Conservation (phyloP, 2,888 invertebrate species). For the Muschampia staudingeri region DNA sequence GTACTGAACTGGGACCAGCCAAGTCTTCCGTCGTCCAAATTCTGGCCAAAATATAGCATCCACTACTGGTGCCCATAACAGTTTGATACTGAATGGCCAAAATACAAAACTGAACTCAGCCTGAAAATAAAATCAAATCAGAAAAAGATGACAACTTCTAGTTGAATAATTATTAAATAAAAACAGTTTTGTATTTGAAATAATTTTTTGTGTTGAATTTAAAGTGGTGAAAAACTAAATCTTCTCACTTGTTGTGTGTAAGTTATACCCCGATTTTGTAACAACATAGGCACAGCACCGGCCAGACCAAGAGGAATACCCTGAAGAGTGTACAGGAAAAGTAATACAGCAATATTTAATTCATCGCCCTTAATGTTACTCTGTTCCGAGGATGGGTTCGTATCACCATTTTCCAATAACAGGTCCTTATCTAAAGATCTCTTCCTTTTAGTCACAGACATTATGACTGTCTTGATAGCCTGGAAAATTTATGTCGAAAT, state of each 20-base stretch:
- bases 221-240: background rate
- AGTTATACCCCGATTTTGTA: constrained; percentile 98
- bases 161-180: background rate
- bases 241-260: constrained; percentile 96
- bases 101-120: constrained; percentile 98
- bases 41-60: constrained; percentile 96
- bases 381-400: constrained; percentile 71
- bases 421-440: constrained; percentile 82
- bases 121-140: constrained; percentile 83
- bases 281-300: constrained; percentile 98
- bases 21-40: constrained; percentile 98
- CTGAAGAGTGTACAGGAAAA: constrained; percentile 98
- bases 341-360: constrained; percentile 95
- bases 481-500: constrained; percentile 70
- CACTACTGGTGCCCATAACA: constrained; percentile 99
- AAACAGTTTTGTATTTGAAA: background rate
- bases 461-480: constrained; percentile 80
- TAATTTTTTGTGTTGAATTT: too few species aligned
- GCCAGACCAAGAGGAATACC: constrained; percentile 99
- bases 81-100: constrained; percentile 98
- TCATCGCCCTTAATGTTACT: constrained; percentile 94
- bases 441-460: constrained; percentile 87
- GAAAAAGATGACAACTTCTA: background rate
- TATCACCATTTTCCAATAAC: constrained; percentile 86
- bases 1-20: constrained; percentile 92